A percentile compares a stretch with the other conserved stretches of the same genome.
phyloP scores from a whole-genome alignment of 2,113 vertebrate genomes.

The Argyrosomus japonicus region DNA sequence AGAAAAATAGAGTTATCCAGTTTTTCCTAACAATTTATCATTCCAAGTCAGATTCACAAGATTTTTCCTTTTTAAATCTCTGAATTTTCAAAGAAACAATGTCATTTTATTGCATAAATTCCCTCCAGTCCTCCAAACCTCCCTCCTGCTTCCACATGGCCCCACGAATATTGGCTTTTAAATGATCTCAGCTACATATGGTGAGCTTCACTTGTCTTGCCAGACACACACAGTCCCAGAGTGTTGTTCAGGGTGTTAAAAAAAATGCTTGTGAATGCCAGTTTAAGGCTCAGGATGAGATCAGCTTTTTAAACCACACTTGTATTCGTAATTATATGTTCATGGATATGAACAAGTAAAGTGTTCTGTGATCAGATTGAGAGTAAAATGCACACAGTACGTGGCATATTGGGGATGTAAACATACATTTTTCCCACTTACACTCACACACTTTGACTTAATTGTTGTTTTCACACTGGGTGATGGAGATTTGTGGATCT shows the following conservation, averaged over 20 bases:
- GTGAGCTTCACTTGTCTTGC: constrained; percentile 18
- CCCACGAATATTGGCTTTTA: neutral
- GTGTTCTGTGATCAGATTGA: neutral
- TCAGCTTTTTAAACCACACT: neutral
- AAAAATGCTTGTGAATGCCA: neutral
- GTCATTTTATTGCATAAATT: neutral
- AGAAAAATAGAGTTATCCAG: neutral
- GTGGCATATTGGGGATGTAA: neutral
- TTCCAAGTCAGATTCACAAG: neutral
- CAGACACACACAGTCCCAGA: constrained; percentile 1
- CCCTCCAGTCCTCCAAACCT: neutral
- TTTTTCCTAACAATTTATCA: neutral
- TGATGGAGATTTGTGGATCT: neutral
- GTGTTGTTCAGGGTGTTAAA: neutral
- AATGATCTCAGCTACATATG: constrained; percentile 29
- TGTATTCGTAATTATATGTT: neutral
- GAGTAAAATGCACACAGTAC: constrained; percentile 8
- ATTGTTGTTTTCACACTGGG: neutral
- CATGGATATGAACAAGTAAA: neutral
- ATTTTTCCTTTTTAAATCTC: neutral
- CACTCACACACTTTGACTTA: neutral
- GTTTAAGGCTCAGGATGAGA: neutral
- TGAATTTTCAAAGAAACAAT: neutral
- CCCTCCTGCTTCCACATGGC: neutral
- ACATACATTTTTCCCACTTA: neutral